These are phyloP conservation scores for Campopleginae sp. DNA, from an alignment of 2,888 invertebrate species.

Conservation along the genomic window DNA sequence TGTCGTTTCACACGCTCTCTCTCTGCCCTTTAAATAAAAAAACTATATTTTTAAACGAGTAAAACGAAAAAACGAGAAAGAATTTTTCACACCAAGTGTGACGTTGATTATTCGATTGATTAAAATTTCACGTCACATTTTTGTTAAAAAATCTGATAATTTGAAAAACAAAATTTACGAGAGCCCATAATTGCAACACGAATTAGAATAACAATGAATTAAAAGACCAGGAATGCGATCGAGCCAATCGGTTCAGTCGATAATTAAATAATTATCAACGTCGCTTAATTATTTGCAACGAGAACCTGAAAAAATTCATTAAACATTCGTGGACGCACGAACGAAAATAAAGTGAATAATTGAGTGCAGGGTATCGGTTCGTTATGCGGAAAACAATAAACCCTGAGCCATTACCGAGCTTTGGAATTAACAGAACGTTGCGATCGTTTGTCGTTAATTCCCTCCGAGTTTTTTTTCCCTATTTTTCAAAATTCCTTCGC, in stretches of 20 bases:
- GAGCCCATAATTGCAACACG: background rate
- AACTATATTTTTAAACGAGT: background rate
- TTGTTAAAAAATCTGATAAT: background rate
- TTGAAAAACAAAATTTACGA: no score
- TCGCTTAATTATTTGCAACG: background rate
- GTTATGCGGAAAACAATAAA: background rate
- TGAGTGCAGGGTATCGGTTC: background rate
- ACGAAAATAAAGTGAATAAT: constrained; percentile 1
- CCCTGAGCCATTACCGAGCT: background rate
- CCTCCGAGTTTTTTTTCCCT: background rate
- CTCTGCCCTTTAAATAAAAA: constrained; percentile 7
- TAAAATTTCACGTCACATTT: background rate
- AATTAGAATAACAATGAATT: background rate
- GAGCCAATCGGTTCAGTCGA: background rate
- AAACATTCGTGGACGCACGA: background rate
- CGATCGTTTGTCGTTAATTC: background rate
- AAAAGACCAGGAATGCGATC: background rate
- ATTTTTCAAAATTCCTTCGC: background rate
- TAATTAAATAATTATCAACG: background rate
- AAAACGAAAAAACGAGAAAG: background rate
- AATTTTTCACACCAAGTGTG: background rate
- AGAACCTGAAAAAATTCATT: background rate
- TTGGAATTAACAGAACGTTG: background rate
- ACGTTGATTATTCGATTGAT: background rate
- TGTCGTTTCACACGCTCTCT: constrained; percentile 59